Conservation (phyloP, 1,140 invertebrate genomes). For the Schlechtendalia chinensis region DNA sequence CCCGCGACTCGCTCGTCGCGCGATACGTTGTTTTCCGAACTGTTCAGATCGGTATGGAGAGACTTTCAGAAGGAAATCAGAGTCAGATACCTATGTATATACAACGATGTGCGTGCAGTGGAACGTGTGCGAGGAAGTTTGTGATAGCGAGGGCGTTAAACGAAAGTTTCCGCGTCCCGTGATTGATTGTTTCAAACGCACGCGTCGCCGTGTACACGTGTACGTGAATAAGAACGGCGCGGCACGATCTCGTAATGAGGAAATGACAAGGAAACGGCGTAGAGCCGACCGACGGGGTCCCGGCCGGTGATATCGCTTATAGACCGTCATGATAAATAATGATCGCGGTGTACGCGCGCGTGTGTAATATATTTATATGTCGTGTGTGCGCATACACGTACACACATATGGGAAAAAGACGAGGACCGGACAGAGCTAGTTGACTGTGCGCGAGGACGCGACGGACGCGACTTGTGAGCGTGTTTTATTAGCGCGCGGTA, state of each 20-base stretch:
- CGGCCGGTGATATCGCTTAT: background rate
- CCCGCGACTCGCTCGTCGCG: too few relatives aligned
- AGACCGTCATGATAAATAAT: background rate
- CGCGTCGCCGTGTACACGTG: background rate
- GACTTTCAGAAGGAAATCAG: constrained; percentile 35
- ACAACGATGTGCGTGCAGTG: background rate
- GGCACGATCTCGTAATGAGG: constrained; percentile 23
- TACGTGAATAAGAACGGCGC: constrained; percentile 33
- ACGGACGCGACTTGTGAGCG: background rate
- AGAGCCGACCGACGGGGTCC: constrained; percentile 22
- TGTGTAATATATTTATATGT: background rate
- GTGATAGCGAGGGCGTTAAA: constrained; percentile 18
- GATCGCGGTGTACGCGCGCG: background rate
- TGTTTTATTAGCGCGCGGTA: constrained; percentile 18
- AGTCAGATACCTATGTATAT: too few relatives aligned
- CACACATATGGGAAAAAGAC: constrained; percentile 40
- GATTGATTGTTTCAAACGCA: constrained; percentile 43
- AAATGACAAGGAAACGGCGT: constrained; percentile 47
- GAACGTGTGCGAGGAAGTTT: too few relatives aligned
- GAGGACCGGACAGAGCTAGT: constrained; percentile 48
- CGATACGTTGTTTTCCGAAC: too few relatives aligned
- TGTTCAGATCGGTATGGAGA: too few relatives aligned
- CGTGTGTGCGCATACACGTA: background rate
- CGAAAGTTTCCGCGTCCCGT: constrained; percentile 47
- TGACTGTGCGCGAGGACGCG: background rate